phyloP scores from a whole-genome alignment of 2,888 invertebrate species.

The Noctua pronuba region DNA sequence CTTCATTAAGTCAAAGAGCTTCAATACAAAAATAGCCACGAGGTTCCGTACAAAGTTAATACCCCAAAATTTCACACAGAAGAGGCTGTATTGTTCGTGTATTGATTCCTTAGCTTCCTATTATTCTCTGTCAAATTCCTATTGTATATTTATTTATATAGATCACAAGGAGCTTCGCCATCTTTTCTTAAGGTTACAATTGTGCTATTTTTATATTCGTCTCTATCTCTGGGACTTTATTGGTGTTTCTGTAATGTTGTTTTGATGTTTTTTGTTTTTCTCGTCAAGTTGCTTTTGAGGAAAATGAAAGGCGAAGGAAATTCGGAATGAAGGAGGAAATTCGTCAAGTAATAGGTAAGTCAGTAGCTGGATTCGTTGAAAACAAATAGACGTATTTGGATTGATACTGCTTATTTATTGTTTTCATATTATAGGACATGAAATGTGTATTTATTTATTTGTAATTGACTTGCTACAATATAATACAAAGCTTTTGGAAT shows the following conservation, averaged over 20 bases:
- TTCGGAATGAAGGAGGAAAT: neutral
- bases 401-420: constrained; percentile 5
- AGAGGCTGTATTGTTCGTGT: constrained; percentile 61
- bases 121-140: constrained; percentile 71
- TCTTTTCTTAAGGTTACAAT: constrained; percentile 29
- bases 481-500: neutral
- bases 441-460: neutral
- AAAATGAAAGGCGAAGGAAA: constrained; percentile 2
- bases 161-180: constrained; percentile 53
- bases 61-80: constrained; percentile 48
- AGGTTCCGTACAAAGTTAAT: constrained; percentile 16
- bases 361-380: neutral
- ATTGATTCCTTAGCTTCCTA: constrained; percentile 66
- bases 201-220: constrained; percentile 30
- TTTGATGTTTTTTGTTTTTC: constrained; percentile 33
- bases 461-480: neutral
- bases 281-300: constrained; percentile 2
- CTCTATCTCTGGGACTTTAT: constrained; percentile 9
- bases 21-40: constrained; percentile 21
- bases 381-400: constrained; percentile 6
- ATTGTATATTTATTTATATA: constrained; percentile 72
- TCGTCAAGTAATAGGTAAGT: neutral
- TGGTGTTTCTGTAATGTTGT: constrained; percentile 5
- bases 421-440: neutral
- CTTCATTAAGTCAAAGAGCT: constrained; percentile 13